Base-by-base conservation (phyloP, 2,113 vertebrate genomes). In the Cyprinodon variegatus region DNA sequence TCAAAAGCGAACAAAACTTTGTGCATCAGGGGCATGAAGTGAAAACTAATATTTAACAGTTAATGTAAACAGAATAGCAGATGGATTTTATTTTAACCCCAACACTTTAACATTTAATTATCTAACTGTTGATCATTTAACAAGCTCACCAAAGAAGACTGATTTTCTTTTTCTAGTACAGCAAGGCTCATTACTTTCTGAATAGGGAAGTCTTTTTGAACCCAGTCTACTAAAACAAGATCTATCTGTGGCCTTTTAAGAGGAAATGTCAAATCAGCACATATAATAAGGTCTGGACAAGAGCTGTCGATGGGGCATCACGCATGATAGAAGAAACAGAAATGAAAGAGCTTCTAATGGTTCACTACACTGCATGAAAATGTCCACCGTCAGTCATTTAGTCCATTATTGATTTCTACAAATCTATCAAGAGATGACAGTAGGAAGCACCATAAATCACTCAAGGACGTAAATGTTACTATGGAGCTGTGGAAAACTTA, bases 221-320 rank as follows among this genome's bases (percentile, higher is more conserved):
- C 12, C 61, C 76, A 63, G 78, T 82, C 77, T 65, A 77, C 74
- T 86, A 82, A 83, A 74, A 74, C 78, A 86, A 86, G 87, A 92
- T 92, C 88, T 74, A 84, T 86, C 82, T 88, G 59, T 90, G 89
- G 86, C 91, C 88, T 93, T 93, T 92, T 68, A 83, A 72, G 71
- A 79, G 88, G 87, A 94, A 93, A 92, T 92, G 90, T 92, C 93
- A 93, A 68, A 91, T 91, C 81, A 89, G 70, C 64, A 70, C 77
- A 20, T 50, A 10, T 68, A 77, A 90, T 84, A 77, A 84, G 82
- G 84, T 91, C 83, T 83, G 65, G 62, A 79, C 3, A 15, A 70
- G 82, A 80, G 77, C 78, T 74, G 77, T 64, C 81, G 74, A 87
- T 86, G 71, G 81, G 40, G 76, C 80, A 76, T 81, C 76, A 78